Evolutionary conservation across 2,113 vertebrate species (phyloP).

Genomic region (Cyrtonyx montezumae): DNA sequence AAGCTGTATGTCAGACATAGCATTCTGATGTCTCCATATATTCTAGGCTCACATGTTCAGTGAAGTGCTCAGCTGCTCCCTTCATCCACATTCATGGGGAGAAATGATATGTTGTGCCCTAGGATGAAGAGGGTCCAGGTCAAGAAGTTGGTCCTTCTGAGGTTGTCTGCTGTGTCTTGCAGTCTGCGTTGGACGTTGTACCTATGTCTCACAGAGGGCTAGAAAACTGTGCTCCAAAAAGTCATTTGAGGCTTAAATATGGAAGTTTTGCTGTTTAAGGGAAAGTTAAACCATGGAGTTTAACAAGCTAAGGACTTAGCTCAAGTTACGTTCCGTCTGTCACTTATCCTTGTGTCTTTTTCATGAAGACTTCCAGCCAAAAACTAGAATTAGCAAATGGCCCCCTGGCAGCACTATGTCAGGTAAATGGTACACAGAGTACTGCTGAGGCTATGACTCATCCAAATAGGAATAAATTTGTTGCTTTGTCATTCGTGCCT

Average conservation of each 20-base stretch:
- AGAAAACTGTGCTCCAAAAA: neutral
- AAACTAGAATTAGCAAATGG: neutral
- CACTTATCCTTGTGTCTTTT: neutral
- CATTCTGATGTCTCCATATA: neutral
- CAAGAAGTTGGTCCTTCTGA: neutral
- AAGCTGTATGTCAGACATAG: neutral
- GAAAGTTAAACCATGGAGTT: neutral
- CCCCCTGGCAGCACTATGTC: neutral
- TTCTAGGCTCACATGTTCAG: neutral
- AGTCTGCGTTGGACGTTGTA: too few species aligned
- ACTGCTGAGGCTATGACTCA: conserved; percentile 8
- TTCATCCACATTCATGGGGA: neutral
- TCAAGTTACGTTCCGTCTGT: neutral
- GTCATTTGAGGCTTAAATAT: neutral
- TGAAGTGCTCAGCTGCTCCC: neutral
- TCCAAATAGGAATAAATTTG: neutral
- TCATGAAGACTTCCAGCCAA: neutral
- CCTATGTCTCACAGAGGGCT: too few species aligned
- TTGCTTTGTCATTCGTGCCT: neutral
- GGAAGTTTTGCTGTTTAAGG: neutral
- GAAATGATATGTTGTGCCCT: neutral
- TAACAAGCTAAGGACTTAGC: neutral
- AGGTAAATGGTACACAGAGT: neutral
- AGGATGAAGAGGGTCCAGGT: neutral
- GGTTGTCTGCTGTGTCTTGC: too few species aligned